Percentiles rank a stretch among this genome's conserved stretches.
phyloP scores from a whole-genome alignment of 2,113 vertebrate genomes.

The Piprites chloris region DNA sequence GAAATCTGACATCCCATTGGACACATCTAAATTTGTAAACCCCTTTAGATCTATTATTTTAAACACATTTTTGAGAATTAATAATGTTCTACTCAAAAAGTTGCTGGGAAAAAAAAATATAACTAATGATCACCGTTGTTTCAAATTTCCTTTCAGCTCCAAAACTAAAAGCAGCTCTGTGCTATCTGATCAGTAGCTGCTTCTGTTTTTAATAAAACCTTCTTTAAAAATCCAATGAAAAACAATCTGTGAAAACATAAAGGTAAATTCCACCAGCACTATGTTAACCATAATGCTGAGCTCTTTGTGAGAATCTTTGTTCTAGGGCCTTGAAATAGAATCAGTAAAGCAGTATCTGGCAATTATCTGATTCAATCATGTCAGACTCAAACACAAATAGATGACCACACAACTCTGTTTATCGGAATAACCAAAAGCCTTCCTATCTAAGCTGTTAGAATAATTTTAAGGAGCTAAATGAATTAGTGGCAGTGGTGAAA shows the following conservation, averaged over 20 bases:
- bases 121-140: not conserved
- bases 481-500: not conserved
- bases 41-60: not conserved
- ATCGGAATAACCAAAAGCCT: not conserved
- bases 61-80: not conserved
- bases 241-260: not conserved
- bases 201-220: not conserved
- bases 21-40: not conserved
- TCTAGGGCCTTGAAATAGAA: not conserved
- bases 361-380: not conserved
- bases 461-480: not conserved
- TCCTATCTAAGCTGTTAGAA: not conserved
- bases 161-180: not conserved
- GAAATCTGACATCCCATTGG: not conserved
- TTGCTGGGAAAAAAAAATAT: not conserved
- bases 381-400: not conserved
- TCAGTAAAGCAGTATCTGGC: not conserved
- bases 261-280: slow-evolving; percentile 12
- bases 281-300: not conserved
- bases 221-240: not conserved
- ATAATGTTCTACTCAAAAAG: not conserved
- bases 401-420: not conserved
- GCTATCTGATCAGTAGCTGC: not conserved
- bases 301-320: not conserved
- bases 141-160: not conserved